phyloP scores from a whole-genome alignment of 2,888 invertebrate genomes.

The Melinopterus prodromus region DNA sequence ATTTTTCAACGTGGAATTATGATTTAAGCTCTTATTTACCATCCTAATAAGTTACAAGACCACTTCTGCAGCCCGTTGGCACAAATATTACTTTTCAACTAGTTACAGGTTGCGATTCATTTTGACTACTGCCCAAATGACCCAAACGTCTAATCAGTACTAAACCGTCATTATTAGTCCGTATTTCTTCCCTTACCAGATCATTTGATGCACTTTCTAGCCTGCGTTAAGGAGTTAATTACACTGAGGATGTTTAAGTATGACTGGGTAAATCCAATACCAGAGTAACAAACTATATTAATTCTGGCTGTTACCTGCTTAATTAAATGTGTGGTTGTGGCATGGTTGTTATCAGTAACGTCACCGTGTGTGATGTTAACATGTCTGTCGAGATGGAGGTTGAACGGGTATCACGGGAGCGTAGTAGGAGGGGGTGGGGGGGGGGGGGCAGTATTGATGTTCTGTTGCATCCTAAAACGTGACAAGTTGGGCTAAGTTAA shows the following conservation, averaged over 20 bases:
- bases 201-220: too few relatives aligned
- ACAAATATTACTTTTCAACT: too few relatives aligned
- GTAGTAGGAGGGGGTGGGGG: background rate
- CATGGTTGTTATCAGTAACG: background rate
- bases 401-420: background rate
- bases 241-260: too few relatives aligned
- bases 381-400: background rate
- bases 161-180: too few relatives aligned
- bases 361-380: background rate
- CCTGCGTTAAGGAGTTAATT: too few relatives aligned
- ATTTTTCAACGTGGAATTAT: background rate
- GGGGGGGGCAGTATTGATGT: slow-evolving; percentile 10
- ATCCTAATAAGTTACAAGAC: background rate
- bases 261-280: background rate
- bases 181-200: too few relatives aligned
- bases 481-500: slow-evolving; percentile 51
- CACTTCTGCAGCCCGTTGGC: background rate
- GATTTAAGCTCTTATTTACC: background rate
- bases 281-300: background rate
- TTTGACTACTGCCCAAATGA: too few relatives aligned
- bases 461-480: slow-evolving; percentile 40
- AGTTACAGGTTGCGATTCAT: too few relatives aligned
- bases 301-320: background rate
- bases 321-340: background rate
- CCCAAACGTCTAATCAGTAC: too few relatives aligned